Conservation (phyloP, 1,140 invertebrate species). For the Homalodisca vitripennis region DNA sequence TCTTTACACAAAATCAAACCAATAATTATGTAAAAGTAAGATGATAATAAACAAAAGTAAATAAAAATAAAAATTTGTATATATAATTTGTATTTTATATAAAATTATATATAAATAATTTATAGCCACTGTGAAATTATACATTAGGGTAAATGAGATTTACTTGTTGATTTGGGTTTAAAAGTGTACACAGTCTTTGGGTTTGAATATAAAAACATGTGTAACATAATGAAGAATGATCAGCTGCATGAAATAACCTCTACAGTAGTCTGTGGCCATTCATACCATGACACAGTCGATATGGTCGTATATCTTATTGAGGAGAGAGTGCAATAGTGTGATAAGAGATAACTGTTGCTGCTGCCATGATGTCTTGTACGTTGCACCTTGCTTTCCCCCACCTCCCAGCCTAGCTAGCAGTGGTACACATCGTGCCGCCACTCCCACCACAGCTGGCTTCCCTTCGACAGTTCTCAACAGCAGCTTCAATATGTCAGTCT, state of each 20-base stretch:
- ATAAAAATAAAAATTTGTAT: too few relatives aligned
- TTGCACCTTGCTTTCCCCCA: conserved; percentile 13
- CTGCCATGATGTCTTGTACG: conserved; percentile 6
- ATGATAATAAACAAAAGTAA: too few relatives aligned
- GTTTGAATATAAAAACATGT: neutral
- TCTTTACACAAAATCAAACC: too few relatives aligned
- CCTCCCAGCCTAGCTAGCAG: conserved; percentile 7
- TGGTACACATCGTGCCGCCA: neutral
- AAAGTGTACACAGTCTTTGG: neutral
- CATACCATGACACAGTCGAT: neutral
- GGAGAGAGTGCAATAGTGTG: neutral
- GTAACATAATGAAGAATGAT: too few relatives aligned
- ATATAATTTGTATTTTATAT: too few relatives aligned
- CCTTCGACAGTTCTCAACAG: neutral
- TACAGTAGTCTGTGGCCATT: neutral
- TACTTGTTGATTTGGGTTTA: neutral
- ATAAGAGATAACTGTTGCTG: conserved; percentile 4
- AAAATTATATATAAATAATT: too few relatives aligned
- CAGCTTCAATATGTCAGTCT: neutral
- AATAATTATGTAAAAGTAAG: too few relatives aligned
- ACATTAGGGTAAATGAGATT: neutral
- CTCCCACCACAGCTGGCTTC: neutral
- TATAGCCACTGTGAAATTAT: neutral
- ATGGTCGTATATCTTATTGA: neutral
- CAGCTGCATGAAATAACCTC: too few relatives aligned